A percentile compares a stretch with the other conserved stretches of the same genome.
Evolutionary conservation across 2,113 vertebrate species (phyloP).

Genomic region (Trochalopteron elliotii): DNA sequence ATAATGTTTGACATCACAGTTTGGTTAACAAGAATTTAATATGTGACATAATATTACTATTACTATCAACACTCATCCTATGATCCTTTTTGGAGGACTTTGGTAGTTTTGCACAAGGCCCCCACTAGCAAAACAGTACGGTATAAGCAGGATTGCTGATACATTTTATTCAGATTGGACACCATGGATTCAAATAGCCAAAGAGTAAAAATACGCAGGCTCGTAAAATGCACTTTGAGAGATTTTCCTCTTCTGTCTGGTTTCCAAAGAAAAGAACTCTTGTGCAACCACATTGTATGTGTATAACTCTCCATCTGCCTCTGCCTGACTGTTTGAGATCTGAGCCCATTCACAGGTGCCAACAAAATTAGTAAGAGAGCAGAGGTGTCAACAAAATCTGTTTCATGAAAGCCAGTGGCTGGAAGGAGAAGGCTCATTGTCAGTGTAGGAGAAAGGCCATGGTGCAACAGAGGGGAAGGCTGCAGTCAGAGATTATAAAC

Average conservation of each 20-base stretch:
- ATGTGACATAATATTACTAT: slow-evolving; percentile 20
- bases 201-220: background rate
- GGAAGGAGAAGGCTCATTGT: background rate
- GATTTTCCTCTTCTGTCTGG: slow-evolving; percentile 7
- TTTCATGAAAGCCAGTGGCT: background rate
- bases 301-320: background rate
- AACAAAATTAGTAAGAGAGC: background rate
- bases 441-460: background rate
- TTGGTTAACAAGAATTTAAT: background rate
- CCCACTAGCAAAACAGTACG: background rate
- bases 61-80: slow-evolving; percentile 17
- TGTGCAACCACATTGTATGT: background rate
- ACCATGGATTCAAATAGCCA: background rate
- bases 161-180: background rate
- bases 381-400: background rate
- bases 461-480: background rate
- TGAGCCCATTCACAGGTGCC: background rate
- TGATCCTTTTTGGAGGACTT: background rate
- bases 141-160: background rate
- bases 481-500: background rate
- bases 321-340: background rate
- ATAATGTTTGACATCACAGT: background rate
- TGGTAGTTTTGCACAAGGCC: background rate
- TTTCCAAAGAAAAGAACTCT: slow-evolving; percentile 22
- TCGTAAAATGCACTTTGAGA: background rate